These are phyloP conservation scores for Actinemys pallida DNA, from an alignment of 2,113 vertebrate species.

Conservation along the genomic window DNA sequence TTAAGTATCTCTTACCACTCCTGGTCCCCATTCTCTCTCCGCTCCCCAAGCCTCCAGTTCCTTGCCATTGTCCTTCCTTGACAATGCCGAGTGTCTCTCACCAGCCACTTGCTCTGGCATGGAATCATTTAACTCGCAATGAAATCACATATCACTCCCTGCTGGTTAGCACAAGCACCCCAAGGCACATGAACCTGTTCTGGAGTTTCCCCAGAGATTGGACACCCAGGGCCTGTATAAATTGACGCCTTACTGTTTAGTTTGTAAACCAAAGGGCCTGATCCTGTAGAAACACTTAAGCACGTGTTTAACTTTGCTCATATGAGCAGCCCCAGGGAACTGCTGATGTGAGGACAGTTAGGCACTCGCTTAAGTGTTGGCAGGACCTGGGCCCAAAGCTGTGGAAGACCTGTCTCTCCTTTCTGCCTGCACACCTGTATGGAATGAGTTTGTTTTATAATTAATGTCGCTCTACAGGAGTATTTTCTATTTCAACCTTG, in stretches of 20 bases:
- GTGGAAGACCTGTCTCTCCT: background rate
- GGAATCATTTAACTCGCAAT: background rate
- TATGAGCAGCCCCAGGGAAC: background rate
- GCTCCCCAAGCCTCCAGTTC: background rate
- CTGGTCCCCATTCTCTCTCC: background rate
- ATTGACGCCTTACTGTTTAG: background rate
- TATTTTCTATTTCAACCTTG: constrained; percentile 45
- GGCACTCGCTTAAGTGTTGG: background rate
- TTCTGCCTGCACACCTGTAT: background rate
- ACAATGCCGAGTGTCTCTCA: background rate
- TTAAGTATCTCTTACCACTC: background rate
- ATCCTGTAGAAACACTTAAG: background rate
- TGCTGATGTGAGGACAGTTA: background rate
- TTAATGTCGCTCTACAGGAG: constrained; percentile 30
- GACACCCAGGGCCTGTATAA: background rate
- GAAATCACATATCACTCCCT: fast-evolving
- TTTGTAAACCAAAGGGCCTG: background rate
- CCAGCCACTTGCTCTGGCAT: background rate
- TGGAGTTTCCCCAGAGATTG: background rate
- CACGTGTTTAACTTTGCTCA: background rate
- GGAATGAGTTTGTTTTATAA: background rate
- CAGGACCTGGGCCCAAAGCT: background rate
- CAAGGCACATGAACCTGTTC: background rate
- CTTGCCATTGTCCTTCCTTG: background rate
- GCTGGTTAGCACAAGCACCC: background rate